phyloP scores from a whole-genome alignment of 2,113 vertebrate genomes.

The Neoarius graeffei region DNA sequence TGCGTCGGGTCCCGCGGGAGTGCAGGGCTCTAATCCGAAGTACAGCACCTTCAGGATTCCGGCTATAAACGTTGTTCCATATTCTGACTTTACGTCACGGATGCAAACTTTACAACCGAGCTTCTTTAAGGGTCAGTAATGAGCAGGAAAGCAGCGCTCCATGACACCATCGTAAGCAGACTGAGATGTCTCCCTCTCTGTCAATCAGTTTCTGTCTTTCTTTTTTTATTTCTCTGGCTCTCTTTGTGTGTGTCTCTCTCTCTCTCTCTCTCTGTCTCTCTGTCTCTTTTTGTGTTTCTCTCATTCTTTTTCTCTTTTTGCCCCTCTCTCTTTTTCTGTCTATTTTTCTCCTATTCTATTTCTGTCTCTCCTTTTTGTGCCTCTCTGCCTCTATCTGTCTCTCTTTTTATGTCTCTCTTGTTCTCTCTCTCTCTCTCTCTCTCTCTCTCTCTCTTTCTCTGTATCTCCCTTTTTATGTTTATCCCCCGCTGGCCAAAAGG shows the following conservation, averaged over 20 bases:
- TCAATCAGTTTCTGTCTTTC: not conserved
- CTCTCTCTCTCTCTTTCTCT: not conserved
- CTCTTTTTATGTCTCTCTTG: too few relatives aligned
- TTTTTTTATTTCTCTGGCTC: not conserved
- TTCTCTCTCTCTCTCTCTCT: not conserved
- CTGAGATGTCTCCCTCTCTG: not conserved
- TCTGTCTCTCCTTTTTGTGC: not conserved
- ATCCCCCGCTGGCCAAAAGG: not conserved
- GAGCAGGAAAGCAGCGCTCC: conserved; percentile 52
- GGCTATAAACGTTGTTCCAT: not conserved
- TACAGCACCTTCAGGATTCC: not conserved
- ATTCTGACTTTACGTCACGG: not conserved
- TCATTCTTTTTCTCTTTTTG: too few relatives aligned
- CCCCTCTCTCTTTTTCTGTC: too few relatives aligned
- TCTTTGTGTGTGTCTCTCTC: not conserved
- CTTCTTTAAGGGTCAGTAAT: not conserved
- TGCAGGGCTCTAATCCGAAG: too few relatives aligned
- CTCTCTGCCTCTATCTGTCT: too few relatives aligned
- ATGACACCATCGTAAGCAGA: conserved; percentile 47
- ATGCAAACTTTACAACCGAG: not conserved
- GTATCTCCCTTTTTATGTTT: not conserved
- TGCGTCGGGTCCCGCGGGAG: too few relatives aligned
- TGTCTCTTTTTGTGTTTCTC: not conserved
- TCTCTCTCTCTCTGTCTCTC: not conserved
- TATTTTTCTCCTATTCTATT: not conserved